Evolutionary conservation across 1,140 invertebrate species (phyloP), one percentile per base, ranked within the genome.

Genomic region (Calephelis virginiensis): DNA sequence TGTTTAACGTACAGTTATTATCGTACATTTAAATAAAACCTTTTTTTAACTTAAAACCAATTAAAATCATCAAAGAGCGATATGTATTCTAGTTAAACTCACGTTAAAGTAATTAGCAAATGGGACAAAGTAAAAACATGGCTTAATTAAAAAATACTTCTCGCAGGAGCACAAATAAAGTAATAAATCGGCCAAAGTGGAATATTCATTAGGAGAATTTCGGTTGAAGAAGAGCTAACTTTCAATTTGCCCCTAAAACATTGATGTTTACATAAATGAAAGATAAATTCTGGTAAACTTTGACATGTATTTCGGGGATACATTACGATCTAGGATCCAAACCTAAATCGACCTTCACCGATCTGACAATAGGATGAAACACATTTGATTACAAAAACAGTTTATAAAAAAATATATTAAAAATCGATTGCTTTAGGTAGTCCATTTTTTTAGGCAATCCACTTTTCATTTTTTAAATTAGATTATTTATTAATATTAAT

Each of bases 61-160:
- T 43, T 43, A 9, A 43, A 43, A 43, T 5, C 40, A 9, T 43
- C 4, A 43, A 43, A 43, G 40, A 43, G 8, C 40, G 40, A 43
- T 43, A 56, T 56, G 28, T 37, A 56, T 56, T 17, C 10, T 17
- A 56, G 5, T 11, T 37, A 56, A 56, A 56, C 53, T 72, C 74
- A 68, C 28, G 53, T 37, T 28, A 56, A 56, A 43, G 48, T 68
- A 68, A 68, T 68, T 68, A 68, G 28, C 67, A 72, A 72, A 72
- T 66, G 64, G 50, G 53, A 62, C 53, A 63, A 68, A 64, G 63
- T 13, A 37, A 65, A 64, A 68, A 66, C 53, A 73, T 61, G 60
- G 53, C 66, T 73, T 75, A 72, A 75, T 75, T 72, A 70, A 61
- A 66, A 73, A 73, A 68, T 73, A 68, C 62, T 67, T 66, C 68